Evolutionary conservation across 2,888 invertebrate genomes (phyloP), one percentile per base, ranked within the genome.

Genomic region (Zeuzera pyrina): DNA sequence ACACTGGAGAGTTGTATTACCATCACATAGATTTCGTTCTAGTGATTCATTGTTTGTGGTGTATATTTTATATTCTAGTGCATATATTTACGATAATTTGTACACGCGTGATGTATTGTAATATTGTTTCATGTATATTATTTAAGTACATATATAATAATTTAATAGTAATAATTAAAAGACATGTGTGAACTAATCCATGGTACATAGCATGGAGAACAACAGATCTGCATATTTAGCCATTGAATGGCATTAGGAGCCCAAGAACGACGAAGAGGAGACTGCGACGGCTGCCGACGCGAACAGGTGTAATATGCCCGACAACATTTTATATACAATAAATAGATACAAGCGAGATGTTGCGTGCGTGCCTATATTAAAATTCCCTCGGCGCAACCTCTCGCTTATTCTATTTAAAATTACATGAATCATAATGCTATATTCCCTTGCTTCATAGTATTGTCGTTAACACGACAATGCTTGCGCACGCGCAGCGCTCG

Each of bases 241-340:
- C 64, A 57, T 62, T 52, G 59, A 53, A 41, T 62, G 70, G 64
- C 62, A 56, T 57, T 65, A 65, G 64, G 52, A 55, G 41, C 47
- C 55, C 54, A 43, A 38, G 51, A 60, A 54, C 39, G 35, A 34
- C 57, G 49, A 44, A 56, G 47, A 44, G 60, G 48, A 55, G 54
- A 45, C 45, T 47, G 45, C 37, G 47, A 57, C 57, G 41, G 25
- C 38, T 36, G 35, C 41, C 42, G 36, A 42, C 69, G 63, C 54
- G 62, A 72, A 79, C 78, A 81, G 84, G 84, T 84, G 83, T 83
- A 77, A 72, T 76, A 79, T 78, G 57, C 65, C 70, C 71, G 67
- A 65, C 73, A 73, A 68, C 72, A 72, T 77, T 72, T 72, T 71
- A 66, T 71, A 71, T 70, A 47, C 41, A 39, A 56, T n/a, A n/a